phyloP scores from a whole-genome alignment of 2,113 vertebrate species.

The Pseudonaja textilis region DNA sequence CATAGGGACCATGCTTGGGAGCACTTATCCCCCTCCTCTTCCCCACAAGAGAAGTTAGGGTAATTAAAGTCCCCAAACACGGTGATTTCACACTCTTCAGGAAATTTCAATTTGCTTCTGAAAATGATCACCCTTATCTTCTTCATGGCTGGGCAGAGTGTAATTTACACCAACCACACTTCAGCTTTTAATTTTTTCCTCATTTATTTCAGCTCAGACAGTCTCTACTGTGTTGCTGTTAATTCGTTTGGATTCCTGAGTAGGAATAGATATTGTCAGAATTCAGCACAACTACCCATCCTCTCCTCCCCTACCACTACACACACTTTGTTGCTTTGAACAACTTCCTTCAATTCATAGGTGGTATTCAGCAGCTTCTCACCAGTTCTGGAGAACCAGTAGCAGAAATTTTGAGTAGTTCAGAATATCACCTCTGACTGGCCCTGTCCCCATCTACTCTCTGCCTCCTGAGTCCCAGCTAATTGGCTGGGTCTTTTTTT shows the following conservation, averaged over 20 bases:
- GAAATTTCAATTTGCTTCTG: background rate
- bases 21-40: background rate
- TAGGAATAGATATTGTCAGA: background rate
- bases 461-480: too few relatives aligned
- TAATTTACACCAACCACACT: background rate
- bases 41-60: background rate
- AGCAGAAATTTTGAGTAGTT: too few relatives aligned
- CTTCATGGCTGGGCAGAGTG: background rate
- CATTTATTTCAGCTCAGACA: background rate
- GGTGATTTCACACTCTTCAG: background rate
- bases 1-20: background rate
- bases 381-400: too few relatives aligned
- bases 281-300: background rate
- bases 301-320: background rate
- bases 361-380: too few relatives aligned
- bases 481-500: too few relatives aligned
- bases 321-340: background rate
- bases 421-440: too few relatives aligned
- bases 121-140: background rate
- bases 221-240: background rate
- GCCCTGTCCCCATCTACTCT: too few relatives aligned
- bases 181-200: background rate
- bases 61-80: background rate
- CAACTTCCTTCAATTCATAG: background rate
- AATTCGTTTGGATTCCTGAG: background rate